Percentiles rank a stretch among this genome's conserved stretches.
Evolutionary conservation across 2,113 vertebrate genomes (phyloP).

Genomic region (Cebus imitator): DNA sequence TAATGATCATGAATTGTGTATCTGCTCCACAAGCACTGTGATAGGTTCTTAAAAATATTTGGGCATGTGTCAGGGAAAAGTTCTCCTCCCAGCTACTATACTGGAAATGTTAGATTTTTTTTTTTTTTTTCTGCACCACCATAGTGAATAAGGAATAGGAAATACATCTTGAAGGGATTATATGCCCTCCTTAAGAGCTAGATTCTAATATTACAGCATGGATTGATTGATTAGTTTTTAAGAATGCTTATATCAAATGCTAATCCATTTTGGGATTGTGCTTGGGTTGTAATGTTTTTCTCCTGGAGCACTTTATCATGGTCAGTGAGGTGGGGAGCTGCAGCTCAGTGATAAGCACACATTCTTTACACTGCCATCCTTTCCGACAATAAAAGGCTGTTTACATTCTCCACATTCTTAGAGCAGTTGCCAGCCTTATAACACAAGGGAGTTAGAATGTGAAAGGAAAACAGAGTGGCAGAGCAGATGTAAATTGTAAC

Average conservation of each 20-base stretch:
- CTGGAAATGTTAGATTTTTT: slow-evolving; percentile 67
- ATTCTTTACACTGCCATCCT: slow-evolving; percentile 88
- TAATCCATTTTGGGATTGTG: slow-evolving; percentile 96
- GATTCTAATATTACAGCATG: slow-evolving; percentile 91
- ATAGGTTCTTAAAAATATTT: neutral
- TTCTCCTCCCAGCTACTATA: slow-evolving; percentile 52
- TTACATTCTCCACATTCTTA: slow-evolving; percentile 90
- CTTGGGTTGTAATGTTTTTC: slow-evolving; percentile 93
- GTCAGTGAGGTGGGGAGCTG: slow-evolving; percentile 94
- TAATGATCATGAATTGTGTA: neutral
- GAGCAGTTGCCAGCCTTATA: slow-evolving; percentile 86
- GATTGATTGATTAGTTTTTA: slow-evolving; percentile 97
- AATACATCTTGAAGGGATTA: slow-evolving; percentile 94
- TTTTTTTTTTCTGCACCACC: neutral
- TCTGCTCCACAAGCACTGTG: neutral
- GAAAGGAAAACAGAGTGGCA: slow-evolving; percentile 76
- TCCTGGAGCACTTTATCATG: slow-evolving; percentile 92
- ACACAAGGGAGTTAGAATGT: slow-evolving; percentile 83
- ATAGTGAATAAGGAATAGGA: slow-evolving; percentile 81
- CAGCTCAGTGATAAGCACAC: slow-evolving; percentile 94
- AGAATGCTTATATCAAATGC: slow-evolving; percentile 96
- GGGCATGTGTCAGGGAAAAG: slow-evolving; percentile 58
- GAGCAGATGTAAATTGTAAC: slow-evolving; percentile 65
- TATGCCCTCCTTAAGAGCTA: slow-evolving; percentile 89
- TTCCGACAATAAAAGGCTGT: slow-evolving; percentile 91